Evolutionary conservation across 2,888 invertebrate genomes (phyloP).

Genomic region (Diabrotica balteata): DNA sequence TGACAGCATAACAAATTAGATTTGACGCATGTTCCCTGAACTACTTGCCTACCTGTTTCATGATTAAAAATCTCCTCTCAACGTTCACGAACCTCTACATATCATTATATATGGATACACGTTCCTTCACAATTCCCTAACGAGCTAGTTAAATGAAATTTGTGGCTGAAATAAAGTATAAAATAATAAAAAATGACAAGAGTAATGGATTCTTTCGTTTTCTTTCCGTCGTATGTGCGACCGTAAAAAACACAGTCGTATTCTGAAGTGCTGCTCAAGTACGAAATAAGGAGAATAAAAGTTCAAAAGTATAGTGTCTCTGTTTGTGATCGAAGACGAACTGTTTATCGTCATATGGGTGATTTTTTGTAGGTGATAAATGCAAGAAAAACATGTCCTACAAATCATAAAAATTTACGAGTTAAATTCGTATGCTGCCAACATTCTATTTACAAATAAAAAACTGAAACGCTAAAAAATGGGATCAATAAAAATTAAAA

Average conservation of each 20-base stretch:
- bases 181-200: constrained; percentile 19
- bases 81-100: too few species aligned
- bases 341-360: constrained; percentile 13
- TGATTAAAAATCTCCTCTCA: too few species aligned
- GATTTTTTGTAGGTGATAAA: constrained; percentile 6
- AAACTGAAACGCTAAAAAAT: too few species aligned
- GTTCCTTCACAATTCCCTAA: not conserved
- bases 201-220: constrained; percentile 16
- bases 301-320: constrained; percentile 13
- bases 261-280: not conserved
- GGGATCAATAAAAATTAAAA: too few species aligned
- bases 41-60: too few species aligned
- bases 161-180: constrained; percentile 14
- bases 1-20: too few species aligned
- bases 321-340: constrained; percentile 19
- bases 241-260: constrained; percentile 21
- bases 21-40: too few species aligned
- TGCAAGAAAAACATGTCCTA: too few species aligned
- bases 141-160: constrained; percentile 13
- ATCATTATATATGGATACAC: not conserved
- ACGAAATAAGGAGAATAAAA: constrained; percentile 11
- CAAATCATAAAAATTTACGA: too few species aligned
- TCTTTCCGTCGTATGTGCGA: constrained; percentile 12
- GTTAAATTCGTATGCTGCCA: too few species aligned
- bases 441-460: too few species aligned